phyloP scores from a whole-genome alignment of 1,140 invertebrate species.

The Atta cephalotes region DNA sequence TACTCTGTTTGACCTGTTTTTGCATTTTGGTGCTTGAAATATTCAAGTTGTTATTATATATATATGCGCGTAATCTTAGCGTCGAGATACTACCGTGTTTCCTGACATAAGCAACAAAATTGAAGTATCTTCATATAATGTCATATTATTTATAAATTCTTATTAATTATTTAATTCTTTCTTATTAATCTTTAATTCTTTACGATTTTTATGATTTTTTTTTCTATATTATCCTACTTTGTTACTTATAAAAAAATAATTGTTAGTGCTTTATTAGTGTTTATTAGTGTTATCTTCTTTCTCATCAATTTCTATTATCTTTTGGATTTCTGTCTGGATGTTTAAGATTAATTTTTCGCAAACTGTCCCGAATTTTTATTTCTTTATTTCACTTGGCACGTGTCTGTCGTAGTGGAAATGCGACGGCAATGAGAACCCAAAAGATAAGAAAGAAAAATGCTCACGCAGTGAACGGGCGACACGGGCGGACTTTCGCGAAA shows the following conservation, averaged over 20 bases:
- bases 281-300: background rate
- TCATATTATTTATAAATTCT: background rate
- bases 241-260: background rate
- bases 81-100: too few species aligned
- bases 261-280: too few species aligned
- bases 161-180: too few species aligned
- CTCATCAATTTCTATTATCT: background rate
- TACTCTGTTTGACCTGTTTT: slow-evolving; percentile 52
- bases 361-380: slow-evolving; percentile 64
- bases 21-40: slow-evolving; percentile 48
- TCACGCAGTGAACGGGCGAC: slow-evolving; percentile 36
- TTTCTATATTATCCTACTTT: background rate
- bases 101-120: slow-evolving; percentile 24
- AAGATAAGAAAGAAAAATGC: slow-evolving; percentile 71
- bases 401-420: slow-evolving; percentile 43
- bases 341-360: slow-evolving; percentile 49
- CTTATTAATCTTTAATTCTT: too few species aligned
- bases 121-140: background rate
- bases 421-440: background rate
- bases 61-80: too few species aligned
- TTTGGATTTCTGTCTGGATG: background rate
- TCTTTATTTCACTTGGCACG: slow-evolving; percentile 54
- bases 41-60: background rate
- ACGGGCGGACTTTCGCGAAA: slow-evolving; percentile 62
- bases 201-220: background rate